Percentiles rank a stretch among this genome's conserved stretches.
phyloP scores from a whole-genome alignment of 64 coral and sea anemone genomes.

The Cladopsammia gracilis region DNA sequence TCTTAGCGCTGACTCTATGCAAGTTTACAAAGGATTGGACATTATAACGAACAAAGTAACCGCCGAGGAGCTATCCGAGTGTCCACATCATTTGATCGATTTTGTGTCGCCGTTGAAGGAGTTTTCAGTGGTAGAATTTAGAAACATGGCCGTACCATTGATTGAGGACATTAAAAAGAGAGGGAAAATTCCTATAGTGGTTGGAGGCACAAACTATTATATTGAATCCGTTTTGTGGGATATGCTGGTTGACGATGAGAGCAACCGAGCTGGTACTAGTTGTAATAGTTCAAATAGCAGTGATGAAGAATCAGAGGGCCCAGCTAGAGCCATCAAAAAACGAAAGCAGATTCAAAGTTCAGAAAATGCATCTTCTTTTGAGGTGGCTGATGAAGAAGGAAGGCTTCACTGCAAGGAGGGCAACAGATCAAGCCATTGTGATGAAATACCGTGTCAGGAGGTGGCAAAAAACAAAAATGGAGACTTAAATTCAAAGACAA shows the following conservation, averaged over 20 bases:
- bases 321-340: slow-evolving; percentile 36
- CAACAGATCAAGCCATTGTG: not conserved
- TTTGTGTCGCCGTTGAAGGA: slow-evolving; percentile 87
- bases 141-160: slow-evolving; percentile 86
- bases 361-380: not conserved
- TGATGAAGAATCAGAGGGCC: slow-evolving; percentile 19
- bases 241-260: slow-evolving; percentile 70
- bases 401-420: not conserved
- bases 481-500: not conserved
- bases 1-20: slow-evolving; percentile 96
- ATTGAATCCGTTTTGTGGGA: slow-evolving; percentile 98
- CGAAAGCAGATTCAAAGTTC: slow-evolving; percentile 60
- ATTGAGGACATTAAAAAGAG: slow-evolving; percentile 87
- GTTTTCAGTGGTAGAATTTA: slow-evolving; percentile 94
- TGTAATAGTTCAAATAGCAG: not conserved
- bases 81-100: slow-evolving; percentile 87
- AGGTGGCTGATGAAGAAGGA: not conserved
- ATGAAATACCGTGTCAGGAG: not conserved
- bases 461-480: not conserved
- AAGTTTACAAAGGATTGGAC: slow-evolving; percentile 95
- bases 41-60: slow-evolving; percentile 98
- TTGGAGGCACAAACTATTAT: slow-evolving; percentile 98
- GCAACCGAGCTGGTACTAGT: not conserved
- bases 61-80: slow-evolving; percentile 63
- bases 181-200: slow-evolving; percentile 93